Evolutionary conservation across 2,797 vertebrate genomes (phyloP), one percentile per base, ranked within the genome.

Genomic region (Tokudaia muenninki): DNA sequence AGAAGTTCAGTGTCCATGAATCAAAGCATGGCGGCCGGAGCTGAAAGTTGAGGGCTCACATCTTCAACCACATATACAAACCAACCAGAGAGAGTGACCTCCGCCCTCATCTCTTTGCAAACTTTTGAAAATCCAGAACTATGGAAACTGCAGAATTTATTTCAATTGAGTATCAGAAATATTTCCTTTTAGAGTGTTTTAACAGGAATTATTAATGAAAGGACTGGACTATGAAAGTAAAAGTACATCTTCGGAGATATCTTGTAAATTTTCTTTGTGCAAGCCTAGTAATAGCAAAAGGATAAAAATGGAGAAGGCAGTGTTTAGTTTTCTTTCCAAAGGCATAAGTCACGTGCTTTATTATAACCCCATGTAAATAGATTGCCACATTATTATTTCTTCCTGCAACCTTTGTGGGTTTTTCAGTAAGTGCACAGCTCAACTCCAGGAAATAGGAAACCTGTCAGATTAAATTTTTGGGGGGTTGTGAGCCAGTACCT

Each of bases 401-500:
- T 91, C 26, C 86, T 97, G 44, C 11, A 84, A 91, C 22, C 44
- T 92, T 94, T 92, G 63, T 59, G 75, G 24, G 22, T 74, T 94
- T 96, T 93, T 97, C 57, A 59, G 81, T 96, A 95, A 97, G 90
- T 83, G 50, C 34, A 79, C 24, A 95, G 72, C 47, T 91, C 82
- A 81, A 72, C 70, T 95, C 75, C 80, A 87, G 80, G 87, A 97
- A 96, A 94, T 81, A 92, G 91, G 70, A 96, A 96, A 95, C 61
- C 75, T 81, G 12, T 93, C 94, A 89, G 31, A 41, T 22, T 93
- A 95, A 72, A 91, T 88, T 72, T 89, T 91, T 93, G 79, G 4
- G 14, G 37, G 37, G 77, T 79, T 91, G 93, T 87, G 70, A 81
- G 50, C 47, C 70, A 89, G 41, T 44, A 63, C 37, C 79, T 92